These are phyloP conservation scores for Venustoraphidia nigricollis DNA, from an alignment of 2,888 invertebrate species.

Conservation along the genomic window DNA sequence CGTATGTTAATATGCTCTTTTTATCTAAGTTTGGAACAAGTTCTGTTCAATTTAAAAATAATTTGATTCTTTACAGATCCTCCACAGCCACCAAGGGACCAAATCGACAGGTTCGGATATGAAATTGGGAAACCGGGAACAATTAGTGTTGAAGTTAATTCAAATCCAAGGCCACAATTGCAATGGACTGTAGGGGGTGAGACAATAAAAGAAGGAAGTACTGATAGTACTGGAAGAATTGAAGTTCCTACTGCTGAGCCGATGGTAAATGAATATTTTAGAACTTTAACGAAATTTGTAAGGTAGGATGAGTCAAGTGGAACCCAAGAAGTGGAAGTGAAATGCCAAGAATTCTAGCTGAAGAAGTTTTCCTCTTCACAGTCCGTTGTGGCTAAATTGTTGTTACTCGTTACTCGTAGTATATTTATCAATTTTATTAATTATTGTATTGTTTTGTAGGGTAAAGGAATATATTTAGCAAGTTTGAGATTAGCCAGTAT, in stretches of 20 bases:
- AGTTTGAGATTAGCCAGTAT: conserved; percentile 50
- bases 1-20: too few relatives aligned
- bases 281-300: too few relatives aligned
- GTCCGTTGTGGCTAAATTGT: too few relatives aligned
- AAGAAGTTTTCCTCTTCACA: too few relatives aligned
- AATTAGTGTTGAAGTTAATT: conserved; percentile 54
- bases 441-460: conserved; percentile 29
- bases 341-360: neutral
- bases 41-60: neutral
- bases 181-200: conserved; percentile 50
- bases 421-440: neutral
- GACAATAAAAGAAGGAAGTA: conserved; percentile 33
- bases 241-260: conserved; percentile 30
- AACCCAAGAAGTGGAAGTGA: too few relatives aligned
- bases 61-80: conserved; percentile 34
- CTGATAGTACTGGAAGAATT: conserved; percentile 31
- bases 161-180: conserved; percentile 54
- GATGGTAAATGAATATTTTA: conserved; percentile 23
- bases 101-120: conserved; percentile 55
- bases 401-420: too few relatives aligned
- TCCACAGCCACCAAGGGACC: conserved; percentile 40
- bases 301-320: too few relatives aligned
- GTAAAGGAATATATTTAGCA: conserved; percentile 49
- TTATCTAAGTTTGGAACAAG: neutral
- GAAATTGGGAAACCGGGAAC: conserved; percentile 54